A percentile compares a stretch with the other conserved stretches of the same genome.
These are phyloP conservation scores for Myotis brandtii DNA, from an alignment of 2,113 vertebrate genomes.

Conservation along the genomic window DNA sequence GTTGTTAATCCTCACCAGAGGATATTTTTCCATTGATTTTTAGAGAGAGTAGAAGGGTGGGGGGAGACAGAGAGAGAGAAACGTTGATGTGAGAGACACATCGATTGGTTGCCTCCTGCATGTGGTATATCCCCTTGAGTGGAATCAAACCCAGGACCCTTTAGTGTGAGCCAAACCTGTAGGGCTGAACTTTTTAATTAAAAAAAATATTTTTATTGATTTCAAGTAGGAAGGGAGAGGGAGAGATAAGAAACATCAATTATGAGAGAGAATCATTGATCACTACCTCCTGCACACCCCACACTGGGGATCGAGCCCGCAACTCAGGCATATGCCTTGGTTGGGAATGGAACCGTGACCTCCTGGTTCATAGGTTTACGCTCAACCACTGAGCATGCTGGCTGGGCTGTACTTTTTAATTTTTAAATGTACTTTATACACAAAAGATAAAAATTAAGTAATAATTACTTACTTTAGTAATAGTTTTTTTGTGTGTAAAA, in stretches of 20 bases:
- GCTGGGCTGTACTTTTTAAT: neutral
- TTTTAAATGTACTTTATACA: constrained; percentile 49
- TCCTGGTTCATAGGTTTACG: neutral
- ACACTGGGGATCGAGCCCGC: too few relatives aligned
- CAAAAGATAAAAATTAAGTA: neutral
- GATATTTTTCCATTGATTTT: neutral
- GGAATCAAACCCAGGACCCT: neutral
- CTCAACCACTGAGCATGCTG: neutral
- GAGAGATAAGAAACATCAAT: neutral
- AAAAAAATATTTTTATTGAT: too few relatives aligned
- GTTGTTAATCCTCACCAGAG: neutral
- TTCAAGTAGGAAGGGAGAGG: too few relatives aligned
- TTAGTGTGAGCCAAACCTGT: neutral
- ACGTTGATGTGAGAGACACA: neutral
- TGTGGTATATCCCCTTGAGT: neutral
- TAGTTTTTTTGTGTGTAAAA: neutral
- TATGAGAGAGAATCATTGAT: neutral
- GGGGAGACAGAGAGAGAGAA: neutral
- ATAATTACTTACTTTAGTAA: neutral
- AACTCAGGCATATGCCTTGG: neutral
- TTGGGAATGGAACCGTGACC: neutral
- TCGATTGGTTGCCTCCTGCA: neutral
- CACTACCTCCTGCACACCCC: neutral
- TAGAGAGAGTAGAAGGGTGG: neutral
- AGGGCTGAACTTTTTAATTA: too few relatives aligned